A percentile compares a stretch with the other conserved stretches of the same genome.
Evolutionary conservation across 2,797 vertebrate genomes (phyloP).

Genomic region (Columba guinea): DNA sequence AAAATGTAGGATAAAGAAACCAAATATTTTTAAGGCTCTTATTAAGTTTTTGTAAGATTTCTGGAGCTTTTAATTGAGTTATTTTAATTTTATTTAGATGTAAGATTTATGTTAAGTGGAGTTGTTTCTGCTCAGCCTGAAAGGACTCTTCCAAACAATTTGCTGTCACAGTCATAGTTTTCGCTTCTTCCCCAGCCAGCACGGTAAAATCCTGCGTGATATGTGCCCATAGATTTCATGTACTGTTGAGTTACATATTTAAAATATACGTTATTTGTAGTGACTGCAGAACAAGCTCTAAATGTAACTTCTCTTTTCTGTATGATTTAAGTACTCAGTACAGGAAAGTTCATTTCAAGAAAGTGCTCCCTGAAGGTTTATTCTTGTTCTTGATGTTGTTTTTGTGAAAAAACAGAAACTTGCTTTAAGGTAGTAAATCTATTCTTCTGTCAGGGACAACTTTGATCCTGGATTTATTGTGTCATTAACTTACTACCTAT

Average conservation of each 20-base stretch:
- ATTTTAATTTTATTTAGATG: slow-evolving; percentile 17
- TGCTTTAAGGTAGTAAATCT: background rate
- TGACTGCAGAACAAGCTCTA: background rate
- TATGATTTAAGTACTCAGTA: background rate
- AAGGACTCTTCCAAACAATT: background rate
- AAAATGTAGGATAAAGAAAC: background rate
- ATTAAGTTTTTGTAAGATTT: background rate
- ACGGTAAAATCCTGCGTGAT: background rate
- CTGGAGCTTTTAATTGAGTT: background rate
- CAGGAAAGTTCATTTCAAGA: background rate
- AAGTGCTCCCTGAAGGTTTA: background rate
- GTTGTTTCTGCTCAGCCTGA: slow-evolving; percentile 1
- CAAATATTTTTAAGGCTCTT: background rate
- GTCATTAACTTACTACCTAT: background rate
- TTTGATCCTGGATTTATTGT: background rate
- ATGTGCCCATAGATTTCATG: background rate
- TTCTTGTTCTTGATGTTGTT: background rate
- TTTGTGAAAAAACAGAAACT: background rate
- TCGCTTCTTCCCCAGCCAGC: background rate
- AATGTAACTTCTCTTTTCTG: background rate
- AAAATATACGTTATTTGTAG: background rate
- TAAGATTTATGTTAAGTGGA: background rate
- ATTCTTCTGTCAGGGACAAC: background rate
- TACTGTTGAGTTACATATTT: background rate
- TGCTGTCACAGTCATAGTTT: background rate